phyloP scores from a whole-genome alignment of 2,797 vertebrate genomes.

The Taenioides sp. region DNA sequence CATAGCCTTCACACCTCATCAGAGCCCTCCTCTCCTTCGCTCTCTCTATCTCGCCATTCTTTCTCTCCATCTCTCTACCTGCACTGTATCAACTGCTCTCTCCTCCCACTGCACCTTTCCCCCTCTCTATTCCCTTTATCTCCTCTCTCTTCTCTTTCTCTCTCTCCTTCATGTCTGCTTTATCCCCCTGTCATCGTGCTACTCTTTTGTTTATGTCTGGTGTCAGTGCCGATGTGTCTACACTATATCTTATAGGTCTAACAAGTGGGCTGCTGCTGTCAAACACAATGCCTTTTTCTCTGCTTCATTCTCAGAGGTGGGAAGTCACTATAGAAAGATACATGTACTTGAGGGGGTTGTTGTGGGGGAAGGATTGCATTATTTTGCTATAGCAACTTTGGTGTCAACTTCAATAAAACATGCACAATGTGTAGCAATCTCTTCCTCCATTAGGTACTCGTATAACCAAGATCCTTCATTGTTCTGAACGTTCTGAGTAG shows the following conservation, averaged over 20 bases:
- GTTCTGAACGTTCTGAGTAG: too few relatives aligned
- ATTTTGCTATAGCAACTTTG: neutral
- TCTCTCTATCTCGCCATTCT: neutral
- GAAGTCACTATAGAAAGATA: neutral
- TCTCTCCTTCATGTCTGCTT: conserved; percentile 48
- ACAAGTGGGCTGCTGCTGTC: conserved; percentile 1
- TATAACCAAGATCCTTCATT: too few relatives aligned
- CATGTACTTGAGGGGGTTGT: neutral
- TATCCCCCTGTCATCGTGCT: conserved; percentile 62
- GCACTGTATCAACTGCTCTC: neutral
- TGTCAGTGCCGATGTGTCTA: conserved; percentile 34
- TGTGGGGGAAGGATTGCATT: neutral
- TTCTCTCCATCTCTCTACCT: neutral
- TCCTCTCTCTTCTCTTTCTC: conserved; percentile 27
- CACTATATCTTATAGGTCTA: conserved; percentile 11
- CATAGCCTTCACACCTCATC: conserved; percentile 55
- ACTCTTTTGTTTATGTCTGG: conserved; percentile 61
- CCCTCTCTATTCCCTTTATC: neutral
- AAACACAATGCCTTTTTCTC: neutral
- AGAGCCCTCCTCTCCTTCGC: neutral
- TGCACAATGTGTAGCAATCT: neutral
- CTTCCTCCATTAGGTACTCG: neutral
- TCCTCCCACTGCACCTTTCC: conserved; percentile 28
- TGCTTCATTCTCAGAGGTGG: conserved; percentile 37
- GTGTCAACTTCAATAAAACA: neutral